phyloP scores from a whole-genome alignment of 1,140 invertebrate genomes.

The Eumeta japonica region DNA sequence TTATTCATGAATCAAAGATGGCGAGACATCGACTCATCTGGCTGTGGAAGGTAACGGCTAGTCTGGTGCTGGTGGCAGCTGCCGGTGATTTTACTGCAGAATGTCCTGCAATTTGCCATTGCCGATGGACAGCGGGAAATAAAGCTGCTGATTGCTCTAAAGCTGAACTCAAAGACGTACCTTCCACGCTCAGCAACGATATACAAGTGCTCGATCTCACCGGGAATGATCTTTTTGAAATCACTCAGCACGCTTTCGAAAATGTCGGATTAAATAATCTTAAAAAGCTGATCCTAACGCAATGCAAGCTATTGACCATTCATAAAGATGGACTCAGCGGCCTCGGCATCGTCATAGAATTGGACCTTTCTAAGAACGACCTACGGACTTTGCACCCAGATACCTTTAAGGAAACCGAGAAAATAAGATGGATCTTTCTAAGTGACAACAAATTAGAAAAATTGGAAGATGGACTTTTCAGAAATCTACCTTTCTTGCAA shows the following conservation, averaged over 20 bases:
- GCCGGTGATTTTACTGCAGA: slow-evolving; percentile 49
- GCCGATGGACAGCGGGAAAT: slow-evolving; percentile 77
- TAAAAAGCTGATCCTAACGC: slow-evolving; percentile 73
- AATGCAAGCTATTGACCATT: slow-evolving; percentile 70
- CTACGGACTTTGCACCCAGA: slow-evolving; percentile 68
- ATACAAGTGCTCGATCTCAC: slow-evolving; percentile 77
- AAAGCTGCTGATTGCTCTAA: slow-evolving; percentile 77
- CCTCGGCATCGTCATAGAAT: slow-evolving; percentile 76
- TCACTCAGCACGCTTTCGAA: slow-evolving; percentile 69
- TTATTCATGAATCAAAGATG: no score
- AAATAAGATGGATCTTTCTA: slow-evolving; percentile 68
- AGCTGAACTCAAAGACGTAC: slow-evolving; percentile 66
- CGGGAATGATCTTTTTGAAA: slow-evolving; percentile 66
- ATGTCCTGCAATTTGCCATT: slow-evolving; percentile 64
- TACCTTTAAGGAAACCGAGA: slow-evolving; percentile 69
- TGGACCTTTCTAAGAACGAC: slow-evolving; percentile 79
- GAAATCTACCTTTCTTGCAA: slow-evolving; percentile 71
- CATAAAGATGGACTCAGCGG: slow-evolving; percentile 72
- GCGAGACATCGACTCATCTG: no score
- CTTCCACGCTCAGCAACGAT: slow-evolving; percentile 67
- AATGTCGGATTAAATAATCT: slow-evolving; percentile 71
- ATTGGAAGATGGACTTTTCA: slow-evolving; percentile 73
- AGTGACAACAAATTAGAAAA: slow-evolving; percentile 72
- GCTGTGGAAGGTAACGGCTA: no score
- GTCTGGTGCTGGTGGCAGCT: no score